Evolutionary conservation across 1,140 invertebrate genomes (phyloP).

Genomic region (Ctenoplectra terminalis): DNA sequence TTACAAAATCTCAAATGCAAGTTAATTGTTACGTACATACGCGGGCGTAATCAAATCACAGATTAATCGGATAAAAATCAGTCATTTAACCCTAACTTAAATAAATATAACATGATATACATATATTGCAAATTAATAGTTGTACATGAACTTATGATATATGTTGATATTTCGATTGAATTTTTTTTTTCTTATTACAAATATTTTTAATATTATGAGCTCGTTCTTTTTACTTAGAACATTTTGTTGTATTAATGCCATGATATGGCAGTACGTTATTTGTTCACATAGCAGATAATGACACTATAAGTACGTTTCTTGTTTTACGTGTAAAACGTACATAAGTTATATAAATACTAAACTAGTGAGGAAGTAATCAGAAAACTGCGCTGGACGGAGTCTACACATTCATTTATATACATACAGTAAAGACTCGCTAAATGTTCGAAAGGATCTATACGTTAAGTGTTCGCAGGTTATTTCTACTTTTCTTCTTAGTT

Average conservation of each 20-base stretch:
- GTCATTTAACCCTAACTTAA: conserved; percentile 66
- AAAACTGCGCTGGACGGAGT: conserved; percentile 82
- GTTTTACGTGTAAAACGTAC: conserved; percentile 38
- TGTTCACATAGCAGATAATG: conserved; percentile 32
- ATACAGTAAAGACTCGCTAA: too few species aligned
- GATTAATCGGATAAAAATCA: conserved; percentile 64
- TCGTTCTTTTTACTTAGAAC: conserved; percentile 27
- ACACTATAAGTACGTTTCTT: conserved; percentile 46
- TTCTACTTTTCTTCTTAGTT: too few species aligned
- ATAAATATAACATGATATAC: conserved; percentile 61
- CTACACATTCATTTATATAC: conserved; percentile 83
- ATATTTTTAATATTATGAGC: conserved; percentile 36
- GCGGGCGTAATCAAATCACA: conserved; percentile 70
- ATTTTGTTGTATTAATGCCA: conserved; percentile 31
- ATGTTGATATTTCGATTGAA: conserved; percentile 10
- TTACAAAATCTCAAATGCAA: conserved; percentile 54
- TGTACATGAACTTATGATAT: conserved; percentile 23
- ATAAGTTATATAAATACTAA: conserved; percentile 59
- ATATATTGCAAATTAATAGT: conserved; percentile 36
- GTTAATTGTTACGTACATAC: conserved; percentile 49
- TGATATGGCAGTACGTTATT: conserved; percentile 50
- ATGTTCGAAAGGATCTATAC: too few species aligned
- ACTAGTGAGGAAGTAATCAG: conserved; percentile 66
- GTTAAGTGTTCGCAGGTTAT: too few species aligned
- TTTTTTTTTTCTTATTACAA: conserved; percentile 33